Evolutionary conservation across 2,888 invertebrate species (phyloP), one percentile per base, ranked within the genome.

Genomic region (Lepeophtheirus nordmannii): DNA sequence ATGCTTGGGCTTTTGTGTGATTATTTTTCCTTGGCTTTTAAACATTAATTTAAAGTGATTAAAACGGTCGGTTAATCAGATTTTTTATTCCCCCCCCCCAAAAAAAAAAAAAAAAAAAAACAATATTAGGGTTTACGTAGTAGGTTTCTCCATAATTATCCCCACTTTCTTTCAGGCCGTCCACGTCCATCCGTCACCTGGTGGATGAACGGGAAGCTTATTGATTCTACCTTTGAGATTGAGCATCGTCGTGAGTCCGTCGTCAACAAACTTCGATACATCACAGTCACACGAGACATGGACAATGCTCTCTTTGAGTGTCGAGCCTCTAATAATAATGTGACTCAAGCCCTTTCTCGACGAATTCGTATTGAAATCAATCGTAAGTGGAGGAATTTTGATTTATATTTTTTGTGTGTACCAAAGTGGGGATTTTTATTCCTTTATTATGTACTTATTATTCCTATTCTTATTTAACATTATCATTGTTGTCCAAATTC

Each of bases 111-210:
- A n/a, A n/a, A n/a, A n/a, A n/a, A n/a, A n/a, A n/a, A n/a, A n/a
- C n/a, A n/a, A n/a, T n/a, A n/a, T n/a, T n/a, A n/a, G n/a, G n/a
- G n/a, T n/a, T n/a, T n/a, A n/a, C n/a, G n/a, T n/a, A n/a, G n/a
- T n/a, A n/a, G n/a, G n/a, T n/a, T n/a, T n/a, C n/a, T n/a, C 30
- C 30, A 30, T 7, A 30, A 30, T 30, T 30, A n/a, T n/a, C n/a
- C n/a, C 30, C 30, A 5, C 7, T 30, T 46, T n/a, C 17, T 46
- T 46, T 17, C 75, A 87, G 87, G 87, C 71, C 82, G 83, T 67
- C 87, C 87, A 0, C 80, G 82, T 20, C 86, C 86, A 0, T 80
- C 82, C 8, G 83, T 87, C 69, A 85, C 83, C 67, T 87, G 86
- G 86, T 86, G 85, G 81, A 60, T 60, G 37, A 60, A 60, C 14